Evolutionary conservation across 2,888 invertebrate genomes (phyloP), one percentile per base, ranked within the genome.

Genomic region (Lumbricus terrestris): DNA sequence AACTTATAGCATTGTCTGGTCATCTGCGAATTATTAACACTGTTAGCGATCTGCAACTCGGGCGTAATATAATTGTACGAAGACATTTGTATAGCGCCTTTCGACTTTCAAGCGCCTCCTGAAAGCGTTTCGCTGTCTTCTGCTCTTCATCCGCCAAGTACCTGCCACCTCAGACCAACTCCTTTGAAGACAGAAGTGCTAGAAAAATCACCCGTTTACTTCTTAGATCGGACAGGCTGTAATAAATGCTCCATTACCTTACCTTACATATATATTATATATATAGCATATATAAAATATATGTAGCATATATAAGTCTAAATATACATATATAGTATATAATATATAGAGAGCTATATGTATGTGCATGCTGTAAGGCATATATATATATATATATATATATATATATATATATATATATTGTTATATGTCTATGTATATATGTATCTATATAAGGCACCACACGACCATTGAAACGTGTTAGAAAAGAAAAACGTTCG

Each of bases 401-500:
- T 83, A 83, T 83, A 83, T 83, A 83, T 34, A 34, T 83, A 16
- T 34, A 8, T 83, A 8, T 83, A 83, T 83, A 83, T 83, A 82
- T 82, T 13, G 4, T 85, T n/a, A n/a, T n/a, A n/a, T n/a, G n/a
- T n/a, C 8, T 83, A 34, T 83, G n/a, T 83, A 16, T 85, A 85
- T 85, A 33, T 85, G 37, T 85, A 34, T 16, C 20, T 85, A 85
- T 85, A 85, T 37, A n/a, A n/a, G 34, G 85, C 37, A 85, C 34
- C 85, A 85, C 85, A 85, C 11, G 85, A 37, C 85, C 85, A 37
- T 37, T 16, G 85, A 37, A 85, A 85, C 85, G 85, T 85, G 85
- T 85, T 85, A 85, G 85, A 85, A 85, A 85, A 37, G 85, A 85
- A 37, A 85, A 35, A 35, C 85, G 37, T 85, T 37, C 69, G n/a